Conservation (phyloP, 1,140 invertebrate species). For the Tetramorium simillimum region DNA sequence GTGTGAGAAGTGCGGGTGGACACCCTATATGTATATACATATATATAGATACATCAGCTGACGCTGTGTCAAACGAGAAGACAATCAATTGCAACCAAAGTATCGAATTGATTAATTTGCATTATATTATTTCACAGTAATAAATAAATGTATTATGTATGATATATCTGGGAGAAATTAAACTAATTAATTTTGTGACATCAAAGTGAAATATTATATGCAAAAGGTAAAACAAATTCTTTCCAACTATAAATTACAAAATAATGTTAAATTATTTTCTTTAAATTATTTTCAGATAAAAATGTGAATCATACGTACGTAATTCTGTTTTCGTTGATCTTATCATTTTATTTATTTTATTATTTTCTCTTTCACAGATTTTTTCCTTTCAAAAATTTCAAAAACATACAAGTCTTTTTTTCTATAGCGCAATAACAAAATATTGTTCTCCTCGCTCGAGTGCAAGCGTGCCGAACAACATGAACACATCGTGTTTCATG, state of each 20-base stretch:
- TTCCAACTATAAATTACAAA: neutral
- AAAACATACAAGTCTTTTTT: neutral
- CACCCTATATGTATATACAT: neutral
- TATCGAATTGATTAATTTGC: neutral
- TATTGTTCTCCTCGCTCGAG: slow-evolving; percentile 28
- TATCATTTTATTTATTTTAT: neutral
- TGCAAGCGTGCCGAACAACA: slow-evolving; percentile 7
- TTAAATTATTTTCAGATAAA: slow-evolving; percentile 17
- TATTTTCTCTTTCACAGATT: neutral
- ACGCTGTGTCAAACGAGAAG: neutral
- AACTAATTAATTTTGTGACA: neutral
- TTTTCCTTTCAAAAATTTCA: neutral
- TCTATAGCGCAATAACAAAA: neutral
- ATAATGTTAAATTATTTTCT: slow-evolving; percentile 9
- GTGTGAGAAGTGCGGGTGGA: slow-evolving; percentile 24
- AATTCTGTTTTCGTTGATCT: neutral
- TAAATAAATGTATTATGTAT: neutral
- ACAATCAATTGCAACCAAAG: slow-evolving; percentile 11
- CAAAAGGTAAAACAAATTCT: neutral
- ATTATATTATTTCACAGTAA: neutral
- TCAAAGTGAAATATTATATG: neutral
- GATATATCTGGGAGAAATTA: neutral
- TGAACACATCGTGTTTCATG: slow-evolving; percentile 44
- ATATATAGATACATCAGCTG: slow-evolving; percentile 21
- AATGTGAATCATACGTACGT: neutral